These are phyloP conservation scores for Psammodynastes pulverulentus DNA, from an alignment of 2,113 vertebrate species.

Conservation along the genomic window DNA sequence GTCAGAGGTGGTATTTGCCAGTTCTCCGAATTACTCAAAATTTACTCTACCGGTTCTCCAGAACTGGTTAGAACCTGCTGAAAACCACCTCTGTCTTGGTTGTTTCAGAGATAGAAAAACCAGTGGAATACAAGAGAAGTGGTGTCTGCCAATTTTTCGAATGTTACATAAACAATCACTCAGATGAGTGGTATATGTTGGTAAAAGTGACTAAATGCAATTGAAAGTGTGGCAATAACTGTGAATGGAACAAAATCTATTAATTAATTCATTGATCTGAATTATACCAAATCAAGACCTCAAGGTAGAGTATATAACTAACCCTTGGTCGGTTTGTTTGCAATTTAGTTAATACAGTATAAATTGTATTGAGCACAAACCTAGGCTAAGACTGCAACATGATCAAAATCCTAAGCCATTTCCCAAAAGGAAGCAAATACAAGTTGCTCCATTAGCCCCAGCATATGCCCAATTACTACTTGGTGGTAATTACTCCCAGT, in stretches of 20 bases:
- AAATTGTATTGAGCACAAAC: background rate
- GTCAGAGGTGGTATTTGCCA: too few species aligned
- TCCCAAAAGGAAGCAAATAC: background rate
- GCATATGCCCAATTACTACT: background rate
- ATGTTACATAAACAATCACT: background rate
- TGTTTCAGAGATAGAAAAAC: too few species aligned
- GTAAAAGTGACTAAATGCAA: background rate
- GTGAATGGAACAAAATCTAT: background rate
- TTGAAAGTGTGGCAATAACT: background rate
- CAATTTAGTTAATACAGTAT: too few species aligned
- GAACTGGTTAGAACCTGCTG: too few species aligned
- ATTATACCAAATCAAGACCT: background rate
- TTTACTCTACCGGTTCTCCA: too few species aligned
- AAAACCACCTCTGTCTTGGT: too few species aligned
- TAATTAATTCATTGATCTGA: background rate
- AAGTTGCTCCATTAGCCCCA: background rate
- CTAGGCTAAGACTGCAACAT: background rate
- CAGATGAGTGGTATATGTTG: background rate
- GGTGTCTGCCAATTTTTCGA: conserved; percentile 4
- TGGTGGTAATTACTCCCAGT: background rate
- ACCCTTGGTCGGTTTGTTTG: background rate
- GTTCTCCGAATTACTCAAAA: too few species aligned
- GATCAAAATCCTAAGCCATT: background rate
- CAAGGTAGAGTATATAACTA: background rate
- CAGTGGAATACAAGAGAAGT: rapidly evolving